Conservation (phyloP, 2,888 invertebrate genomes). For the Aphodius sticticus region DNA sequence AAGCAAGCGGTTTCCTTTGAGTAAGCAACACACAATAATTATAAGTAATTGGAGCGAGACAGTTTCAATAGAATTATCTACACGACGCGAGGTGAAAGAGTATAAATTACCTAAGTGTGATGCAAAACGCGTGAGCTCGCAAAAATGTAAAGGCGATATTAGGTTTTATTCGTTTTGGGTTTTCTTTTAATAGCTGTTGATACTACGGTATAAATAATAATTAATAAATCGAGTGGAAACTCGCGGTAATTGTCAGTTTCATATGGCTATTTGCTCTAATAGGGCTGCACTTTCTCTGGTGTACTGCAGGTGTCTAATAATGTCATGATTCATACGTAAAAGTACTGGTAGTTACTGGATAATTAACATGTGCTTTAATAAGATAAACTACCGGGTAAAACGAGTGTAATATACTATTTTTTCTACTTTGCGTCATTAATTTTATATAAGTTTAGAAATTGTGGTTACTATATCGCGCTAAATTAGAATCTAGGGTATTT, state of each 20-base stretch:
- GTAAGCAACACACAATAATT: not conserved
- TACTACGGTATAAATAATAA: not conserved
- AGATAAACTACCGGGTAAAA: not conserved
- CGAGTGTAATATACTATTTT: too few relatives aligned
- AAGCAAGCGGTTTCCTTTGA: not conserved
- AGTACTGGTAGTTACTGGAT: not conserved
- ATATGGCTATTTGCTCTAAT: not conserved
- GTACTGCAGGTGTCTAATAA: constrained; percentile 4
- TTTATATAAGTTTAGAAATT: too few relatives aligned
- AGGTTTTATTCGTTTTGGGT: not conserved
- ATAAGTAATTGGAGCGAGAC: not conserved
- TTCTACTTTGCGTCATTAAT: too few relatives aligned
- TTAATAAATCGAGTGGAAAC: not conserved
- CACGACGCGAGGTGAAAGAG: not conserved
- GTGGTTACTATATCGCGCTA: too few relatives aligned
- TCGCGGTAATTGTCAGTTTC: not conserved
- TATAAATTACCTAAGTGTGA: not conserved
- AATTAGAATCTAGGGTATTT: too few relatives aligned
- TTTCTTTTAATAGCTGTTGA: not conserved
- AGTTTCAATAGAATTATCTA: constrained; percentile 4
- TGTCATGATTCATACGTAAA: not conserved
- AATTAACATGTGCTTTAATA: not conserved
- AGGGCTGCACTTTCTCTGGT: not conserved
- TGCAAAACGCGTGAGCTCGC: not conserved
- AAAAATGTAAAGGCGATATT: not conserved